Conservation (phyloP, 1,140 invertebrate genomes). For the Apis dorsata region DNA sequence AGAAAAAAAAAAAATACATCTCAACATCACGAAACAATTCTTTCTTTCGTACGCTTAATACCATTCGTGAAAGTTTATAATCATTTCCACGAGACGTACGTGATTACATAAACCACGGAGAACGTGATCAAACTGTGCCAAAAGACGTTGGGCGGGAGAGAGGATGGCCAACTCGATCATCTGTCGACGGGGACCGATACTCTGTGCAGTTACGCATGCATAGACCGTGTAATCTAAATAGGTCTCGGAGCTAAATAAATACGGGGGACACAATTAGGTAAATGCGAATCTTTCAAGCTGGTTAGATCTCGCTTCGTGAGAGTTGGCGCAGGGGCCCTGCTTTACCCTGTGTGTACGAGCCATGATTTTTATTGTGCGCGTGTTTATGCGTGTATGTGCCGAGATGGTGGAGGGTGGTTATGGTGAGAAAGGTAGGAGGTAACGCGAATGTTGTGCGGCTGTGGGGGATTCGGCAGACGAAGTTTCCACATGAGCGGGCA, state of each 20-base stretch:
- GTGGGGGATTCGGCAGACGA: conserved; percentile 73
- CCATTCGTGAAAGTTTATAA: background rate
- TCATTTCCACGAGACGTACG: background rate
- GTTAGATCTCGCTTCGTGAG: conserved; percentile 67
- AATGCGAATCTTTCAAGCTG: conserved; percentile 77
- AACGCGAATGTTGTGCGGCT: conserved; percentile 73
- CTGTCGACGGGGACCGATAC: conserved; percentile 28
- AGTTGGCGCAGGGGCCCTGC: conserved; percentile 40
- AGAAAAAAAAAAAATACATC: background rate
- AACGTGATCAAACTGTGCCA: conserved; percentile 5
- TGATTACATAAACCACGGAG: background rate
- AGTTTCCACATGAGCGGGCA: conserved; percentile 79
- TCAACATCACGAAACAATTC: background rate
- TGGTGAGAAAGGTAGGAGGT: conserved; percentile 79
- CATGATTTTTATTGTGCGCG: conserved; percentile 22
- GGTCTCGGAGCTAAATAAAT: conserved; percentile 75
- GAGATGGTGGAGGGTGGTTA: conserved; percentile 65
- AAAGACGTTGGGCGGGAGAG: background rate
- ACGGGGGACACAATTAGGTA: conserved; percentile 77
- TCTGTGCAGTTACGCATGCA: conserved; percentile 47
- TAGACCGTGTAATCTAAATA: conserved; percentile 72
- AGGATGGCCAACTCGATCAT: conserved; percentile 49
- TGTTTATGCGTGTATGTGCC: conserved; percentile 31
- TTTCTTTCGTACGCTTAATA: no score
- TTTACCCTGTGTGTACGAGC: background rate